A percentile compares a stretch with the other conserved stretches of the same genome.
Evolutionary conservation across 2,888 invertebrate species (phyloP).

Genomic region (Mimas tiliae): DNA sequence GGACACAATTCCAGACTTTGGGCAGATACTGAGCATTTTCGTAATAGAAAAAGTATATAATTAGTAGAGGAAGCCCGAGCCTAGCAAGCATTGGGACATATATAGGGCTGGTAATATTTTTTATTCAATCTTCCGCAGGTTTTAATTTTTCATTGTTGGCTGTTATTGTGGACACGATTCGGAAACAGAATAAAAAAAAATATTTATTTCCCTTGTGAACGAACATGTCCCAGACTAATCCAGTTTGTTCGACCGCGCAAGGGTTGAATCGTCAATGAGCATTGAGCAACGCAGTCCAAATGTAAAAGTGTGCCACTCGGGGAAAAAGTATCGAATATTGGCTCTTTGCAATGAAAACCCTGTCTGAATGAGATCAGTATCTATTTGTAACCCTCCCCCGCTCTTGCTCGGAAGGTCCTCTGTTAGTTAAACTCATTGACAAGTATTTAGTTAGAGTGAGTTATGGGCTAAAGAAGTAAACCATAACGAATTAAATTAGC

Average conservation of each 20-base stretch:
- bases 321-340: conserved; percentile 74
- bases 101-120: too few species aligned
- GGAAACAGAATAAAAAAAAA: conserved; percentile 75
- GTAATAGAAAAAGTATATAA: too few species aligned
- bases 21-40: too few species aligned
- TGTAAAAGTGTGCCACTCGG: conserved; percentile 73
- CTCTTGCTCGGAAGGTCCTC: conserved; percentile 46
- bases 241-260: conserved; percentile 82
- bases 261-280: conserved; percentile 84
- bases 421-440: conserved; percentile 36
- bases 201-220: conserved; percentile 81
- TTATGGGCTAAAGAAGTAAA: neutral
- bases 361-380: conserved; percentile 61
- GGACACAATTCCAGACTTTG: too few species aligned
- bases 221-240: conserved; percentile 81
- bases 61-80: too few species aligned
- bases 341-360: conserved; percentile 69
- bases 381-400: conserved; percentile 64
- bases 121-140: conserved; percentile 60
- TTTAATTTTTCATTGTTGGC: conserved; percentile 75
- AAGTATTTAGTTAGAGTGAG: conserved; percentile 12
- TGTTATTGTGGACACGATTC: conserved; percentile 72
- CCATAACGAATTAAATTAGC: neutral
- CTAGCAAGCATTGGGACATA: too few species aligned
- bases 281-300: conserved; percentile 78